Conservation (phyloP, 2,888 invertebrate species). For the Nemapogon koenigi region DNA sequence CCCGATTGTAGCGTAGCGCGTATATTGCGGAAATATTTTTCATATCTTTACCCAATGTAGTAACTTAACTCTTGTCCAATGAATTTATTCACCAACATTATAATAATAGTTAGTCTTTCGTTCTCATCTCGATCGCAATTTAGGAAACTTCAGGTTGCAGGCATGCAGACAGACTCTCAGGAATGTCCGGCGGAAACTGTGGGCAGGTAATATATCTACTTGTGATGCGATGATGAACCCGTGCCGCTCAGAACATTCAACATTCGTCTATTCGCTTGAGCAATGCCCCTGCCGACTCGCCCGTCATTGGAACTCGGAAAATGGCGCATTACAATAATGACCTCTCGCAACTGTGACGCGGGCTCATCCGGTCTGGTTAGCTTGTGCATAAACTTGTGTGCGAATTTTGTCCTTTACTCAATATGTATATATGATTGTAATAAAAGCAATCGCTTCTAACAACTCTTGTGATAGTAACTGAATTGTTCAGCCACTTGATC, state of each 20-base stretch:
- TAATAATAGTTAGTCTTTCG: too few relatives aligned
- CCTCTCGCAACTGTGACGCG: slow-evolving; percentile 28
- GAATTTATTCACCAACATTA: too few relatives aligned
- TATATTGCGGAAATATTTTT: too few relatives aligned
- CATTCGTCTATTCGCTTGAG: slow-evolving; percentile 2
- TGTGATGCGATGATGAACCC: slow-evolving; percentile 27
- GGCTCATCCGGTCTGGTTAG: slow-evolving; percentile 24
- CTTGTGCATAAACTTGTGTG: too few relatives aligned
- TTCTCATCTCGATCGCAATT: slow-evolving; percentile 4
- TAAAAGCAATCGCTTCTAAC: too few relatives aligned
- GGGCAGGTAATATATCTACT: slow-evolving; percentile 41
- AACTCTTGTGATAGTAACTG: too few relatives aligned
- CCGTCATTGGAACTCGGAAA: slow-evolving; percentile 21
- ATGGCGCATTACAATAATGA: slow-evolving; percentile 35
- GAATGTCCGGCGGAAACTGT: slow-evolving; percentile 50
- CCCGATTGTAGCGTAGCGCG: too few relatives aligned
- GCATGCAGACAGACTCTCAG: slow-evolving; percentile 18
- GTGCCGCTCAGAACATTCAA: slow-evolving; percentile 18
- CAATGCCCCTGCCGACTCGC: slow-evolving; percentile 11
- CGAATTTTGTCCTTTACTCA: too few relatives aligned
- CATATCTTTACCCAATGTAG: too few relatives aligned
- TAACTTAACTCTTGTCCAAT: too few relatives aligned
- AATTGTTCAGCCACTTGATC: too few relatives aligned
- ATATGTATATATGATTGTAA: too few relatives aligned
- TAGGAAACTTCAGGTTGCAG: slow-evolving; percentile 3